phyloP scores from a whole-genome alignment of 2,797 vertebrate genomes.

The Peromyscus nudipes region DNA sequence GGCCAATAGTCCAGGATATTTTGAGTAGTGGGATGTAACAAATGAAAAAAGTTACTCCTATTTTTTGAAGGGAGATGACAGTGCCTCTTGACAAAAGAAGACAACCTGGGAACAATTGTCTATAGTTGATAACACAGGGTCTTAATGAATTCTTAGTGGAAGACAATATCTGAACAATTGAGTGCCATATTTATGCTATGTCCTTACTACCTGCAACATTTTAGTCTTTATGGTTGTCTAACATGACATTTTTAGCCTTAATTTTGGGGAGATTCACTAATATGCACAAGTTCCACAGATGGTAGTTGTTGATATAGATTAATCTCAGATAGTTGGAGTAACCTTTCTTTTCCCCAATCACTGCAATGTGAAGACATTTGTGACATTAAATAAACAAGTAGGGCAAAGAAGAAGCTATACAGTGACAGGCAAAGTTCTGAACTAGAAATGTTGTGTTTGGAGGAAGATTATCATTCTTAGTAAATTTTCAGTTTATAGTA shows the following conservation, averaged over 20 bases:
- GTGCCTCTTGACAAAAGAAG: not conserved
- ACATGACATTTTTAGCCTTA: not conserved
- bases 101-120: not conserved
- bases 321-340: not conserved
- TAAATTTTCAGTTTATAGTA: not conserved
- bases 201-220: conserved; percentile 8
- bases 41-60: not conserved
- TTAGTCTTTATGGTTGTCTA: not conserved
- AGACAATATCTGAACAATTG: not conserved
- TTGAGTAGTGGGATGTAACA: not conserved
- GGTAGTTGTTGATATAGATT: not conserved
- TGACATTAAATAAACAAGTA: conserved; percentile 38
- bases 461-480: conserved; percentile 3
- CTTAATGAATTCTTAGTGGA: not conserved
- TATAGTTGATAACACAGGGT: not conserved
- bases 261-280: conserved; percentile 37
- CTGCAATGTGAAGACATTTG: not conserved
- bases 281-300: not conserved
- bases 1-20: not conserved
- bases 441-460: conserved; percentile 15
- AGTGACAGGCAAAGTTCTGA: not conserved
- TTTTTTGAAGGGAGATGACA: not conserved
- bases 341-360: not conserved
- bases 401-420: not conserved
- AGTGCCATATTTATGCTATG: not conserved